Evolutionary conservation across 2,888 invertebrate species (phyloP), one percentile per base, ranked within the genome.

Genomic region (Eumerus sabulonum): DNA sequence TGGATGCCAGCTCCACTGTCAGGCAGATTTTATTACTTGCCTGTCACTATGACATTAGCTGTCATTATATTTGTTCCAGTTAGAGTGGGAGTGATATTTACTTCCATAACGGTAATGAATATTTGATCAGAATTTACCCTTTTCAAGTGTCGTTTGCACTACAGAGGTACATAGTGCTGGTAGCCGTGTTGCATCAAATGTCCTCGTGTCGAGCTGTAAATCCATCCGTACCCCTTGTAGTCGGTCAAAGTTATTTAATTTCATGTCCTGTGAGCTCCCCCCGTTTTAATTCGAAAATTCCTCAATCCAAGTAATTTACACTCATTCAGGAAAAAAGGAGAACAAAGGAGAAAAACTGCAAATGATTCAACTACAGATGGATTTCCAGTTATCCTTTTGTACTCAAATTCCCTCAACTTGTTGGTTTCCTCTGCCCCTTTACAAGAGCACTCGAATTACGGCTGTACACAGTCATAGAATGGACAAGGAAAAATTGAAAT

Each of bases 331-430:
- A 63, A 50, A 63, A 47, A 63, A 54, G 38, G 19, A n/a, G 54
- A 27, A 51, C 57, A 48, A 47, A 50, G 40, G 72, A 54, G 45
- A 44, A 77, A 7, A 40, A 36, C 11, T 36, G 36, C 36, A 5
- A 72, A 63, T 73, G 77, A 68, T 73, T 73, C 53, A 77, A 53
- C 51, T 63, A 42, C 7, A 77, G 62, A 72, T 68, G 62, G 73
- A 73, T 67, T 64, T 60, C 64, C 63, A 74, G 68, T 70, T 70
- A 60, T 74, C 74, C 68, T 79, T 53, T 74, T 79, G 79, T 64
- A 64, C 60, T 70, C 59, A 63, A 64, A 79, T 63, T 48, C 19
- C 27, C 40, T 47, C 27, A 11, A 42, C 18, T 40, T 9, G 16
- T 13, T 42, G 42, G n/a, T 12, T 17, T n/a, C 16, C 12, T 35